Evolutionary conservation across 2,888 invertebrate genomes (phyloP), one percentile per base, ranked within the genome.

Genomic region (Melanotus villosus): DNA sequence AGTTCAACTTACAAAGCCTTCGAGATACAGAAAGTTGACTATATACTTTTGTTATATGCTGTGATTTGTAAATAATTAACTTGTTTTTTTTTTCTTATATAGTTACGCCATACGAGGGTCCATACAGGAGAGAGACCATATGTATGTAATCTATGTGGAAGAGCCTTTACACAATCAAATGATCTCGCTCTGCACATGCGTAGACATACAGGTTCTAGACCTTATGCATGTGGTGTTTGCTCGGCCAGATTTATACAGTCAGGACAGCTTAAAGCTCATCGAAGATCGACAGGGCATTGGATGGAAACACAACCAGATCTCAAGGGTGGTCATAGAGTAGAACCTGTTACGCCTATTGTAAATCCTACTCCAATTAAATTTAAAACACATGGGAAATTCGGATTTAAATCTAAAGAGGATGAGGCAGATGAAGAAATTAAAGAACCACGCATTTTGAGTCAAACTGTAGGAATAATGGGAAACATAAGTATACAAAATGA

Each of bases 161-260:
- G 85, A 12, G 85, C 84, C 1, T 92, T 92, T 80, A 90, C 91
- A 0, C 92, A 92, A 81, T 92, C 91, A 57, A 92, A 92, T 80
- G 92, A 92, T 78, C 83, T 92, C 54, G 90, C 90, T 0, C 80
- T 92, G 12, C 92, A 92, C 79, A 89, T 92, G 76, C 87, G 92
- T 0, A 85, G 92, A 0, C 92, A 92, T 78, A 92, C 92, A 0
- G 92, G 92, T 0, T 89, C 90, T 68, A 86, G 90, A 32, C 90
- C 90, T 0, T 90, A 90, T 79, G 89, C 84, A 1, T 92, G 92
- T 74, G 90, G 89, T 23, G 85, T 91, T 1, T 92, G 92, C 77
- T 89, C 90, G 0, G 90, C 90, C 18, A 85, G 90, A 14, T 92
- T 92, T 74, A 91, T 92, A 75, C 91, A 91, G 85, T 84, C 84